Evolutionary conservation across 2,888 invertebrate species (phyloP).

Genomic region (Escarpia spicata): DNA sequence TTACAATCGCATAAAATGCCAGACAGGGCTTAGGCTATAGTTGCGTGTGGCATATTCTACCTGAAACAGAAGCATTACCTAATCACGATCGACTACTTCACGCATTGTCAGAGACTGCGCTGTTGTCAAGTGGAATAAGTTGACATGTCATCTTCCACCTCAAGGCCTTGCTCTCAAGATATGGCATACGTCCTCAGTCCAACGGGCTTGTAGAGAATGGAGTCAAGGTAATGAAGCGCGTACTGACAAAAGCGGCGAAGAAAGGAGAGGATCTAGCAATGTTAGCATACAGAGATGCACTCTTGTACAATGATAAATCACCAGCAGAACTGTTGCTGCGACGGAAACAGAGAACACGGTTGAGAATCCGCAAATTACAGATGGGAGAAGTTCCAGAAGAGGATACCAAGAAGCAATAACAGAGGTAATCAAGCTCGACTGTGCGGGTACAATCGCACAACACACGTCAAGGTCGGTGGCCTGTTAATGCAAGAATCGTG

Average conservation of each 20-base stretch:
- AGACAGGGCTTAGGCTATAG: no score
- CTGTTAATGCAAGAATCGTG: not conserved
- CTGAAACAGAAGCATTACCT: no score
- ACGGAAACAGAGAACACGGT: not conserved
- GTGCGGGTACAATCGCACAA: not conserved
- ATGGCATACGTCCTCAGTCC: no score
- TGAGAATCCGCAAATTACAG: not conserved
- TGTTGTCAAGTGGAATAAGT: no score
- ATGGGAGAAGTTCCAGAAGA: not conserved
- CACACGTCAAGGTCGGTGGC: not conserved
- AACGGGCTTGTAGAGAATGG: no score
- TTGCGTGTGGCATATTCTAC: no score
- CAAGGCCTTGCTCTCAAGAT: no score
- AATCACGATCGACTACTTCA: no score
- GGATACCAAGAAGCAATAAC: not conserved
- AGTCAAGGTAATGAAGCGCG: no score
- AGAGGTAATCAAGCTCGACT: not conserved
- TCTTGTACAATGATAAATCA: constrained; percentile 34
- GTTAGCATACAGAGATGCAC: constrained; percentile 41
- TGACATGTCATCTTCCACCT: no score
- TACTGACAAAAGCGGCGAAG: constrained; percentile 17
- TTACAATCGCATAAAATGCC: no score
- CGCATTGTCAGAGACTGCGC: no score
- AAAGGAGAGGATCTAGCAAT: constrained; percentile 31
- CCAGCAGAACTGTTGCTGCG: constrained; percentile 38